Evolutionary conservation across 2,888 invertebrate genomes (phyloP).

Genomic region (Micoletzkya japonica): DNA sequence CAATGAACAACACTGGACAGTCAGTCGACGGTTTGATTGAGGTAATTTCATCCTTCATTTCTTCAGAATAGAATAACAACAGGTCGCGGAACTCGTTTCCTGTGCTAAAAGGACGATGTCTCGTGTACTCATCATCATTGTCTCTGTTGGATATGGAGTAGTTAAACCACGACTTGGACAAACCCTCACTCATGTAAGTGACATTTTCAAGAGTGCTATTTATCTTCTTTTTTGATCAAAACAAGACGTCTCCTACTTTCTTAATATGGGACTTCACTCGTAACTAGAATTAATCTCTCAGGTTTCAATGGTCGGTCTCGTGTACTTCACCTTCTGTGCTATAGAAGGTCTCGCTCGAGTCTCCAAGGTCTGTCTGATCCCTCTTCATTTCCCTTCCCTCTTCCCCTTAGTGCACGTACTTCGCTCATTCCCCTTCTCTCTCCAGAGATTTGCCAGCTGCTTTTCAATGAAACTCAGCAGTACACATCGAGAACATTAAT

Average conservation of each 20-base stretch:
- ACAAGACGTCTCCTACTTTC: background rate
- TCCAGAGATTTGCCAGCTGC: no score
- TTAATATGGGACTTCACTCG: background rate
- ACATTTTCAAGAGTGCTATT: background rate
- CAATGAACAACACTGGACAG: slow-evolving; percentile 74
- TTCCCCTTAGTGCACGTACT: no score
- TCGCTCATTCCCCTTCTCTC: no score
- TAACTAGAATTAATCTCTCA: background rate
- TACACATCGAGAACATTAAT: no score
- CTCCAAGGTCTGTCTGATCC: slow-evolving; percentile 64
- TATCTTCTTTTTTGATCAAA: background rate
- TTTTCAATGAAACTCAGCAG: no score
- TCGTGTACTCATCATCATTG: slow-evolving; percentile 89
- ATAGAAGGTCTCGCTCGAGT: slow-evolving; percentile 84
- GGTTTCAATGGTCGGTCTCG: slow-evolving; percentile 80
- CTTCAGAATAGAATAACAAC: slow-evolving; percentile 19
- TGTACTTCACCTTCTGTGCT: slow-evolving; percentile 83
- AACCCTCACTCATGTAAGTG: slow-evolving; percentile 75
- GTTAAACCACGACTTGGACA: slow-evolving; percentile 89
- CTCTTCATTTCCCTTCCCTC: no score
- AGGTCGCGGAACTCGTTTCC: slow-evolving; percentile 84
- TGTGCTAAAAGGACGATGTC: slow-evolving; percentile 87
- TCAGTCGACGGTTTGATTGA: slow-evolving; percentile 66
- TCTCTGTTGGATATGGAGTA: slow-evolving; percentile 91
- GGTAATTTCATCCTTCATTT: slow-evolving; percentile 37